Base-by-base conservation (phyloP, 2,888 invertebrate genomes). In the Aleiodes leptofemur region DNA sequence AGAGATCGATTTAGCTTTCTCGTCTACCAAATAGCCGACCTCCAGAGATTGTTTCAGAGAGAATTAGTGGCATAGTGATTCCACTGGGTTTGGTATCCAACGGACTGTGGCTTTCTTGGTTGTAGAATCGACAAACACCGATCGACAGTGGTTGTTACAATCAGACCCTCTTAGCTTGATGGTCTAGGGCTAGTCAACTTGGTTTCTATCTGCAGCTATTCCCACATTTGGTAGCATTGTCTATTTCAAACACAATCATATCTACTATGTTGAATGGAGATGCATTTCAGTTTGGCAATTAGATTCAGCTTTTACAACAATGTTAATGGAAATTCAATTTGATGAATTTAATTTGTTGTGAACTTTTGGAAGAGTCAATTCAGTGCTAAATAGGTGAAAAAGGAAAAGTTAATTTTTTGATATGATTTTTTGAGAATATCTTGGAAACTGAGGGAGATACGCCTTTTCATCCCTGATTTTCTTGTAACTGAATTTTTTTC, bases 181-280 rank as follows among this genome's bases (percentile, higher is more conserved):
- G 50, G 55, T 66, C 64, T 38, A 61, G 55, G n/a, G 29, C 57
- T 48, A 61, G 59, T 51, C 51, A 59, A 55, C 51, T 61, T 14
- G 50, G 23, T 68, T 68, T 51, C 70, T 50, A n/a, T 68, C 51
- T 34, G 53, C 55, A 61, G n/a, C 70, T 11, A 64, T 64, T 64
- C 64, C 64, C 64, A 74, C 53, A 74, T 66, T 16, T 11, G 66
- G 69, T 73, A 74, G 73, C 74, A 77, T 80, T 83, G 81, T 83
- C 80, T 78, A 61, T 61, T 76, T 68, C 76, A 75, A 64, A 72
- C 77, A 81, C 79, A 74, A 78, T 77, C 78, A 70, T 79, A 76
- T 73, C 72, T 73, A 77, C 73, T 74, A 81, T 80, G 80, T 81
- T 79, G 77, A 82, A 79, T 76, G 72, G 78, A 83, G 80, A 82